Conservation (phyloP, 2,113 vertebrate species). For the Rhipidura dahli region DNA sequence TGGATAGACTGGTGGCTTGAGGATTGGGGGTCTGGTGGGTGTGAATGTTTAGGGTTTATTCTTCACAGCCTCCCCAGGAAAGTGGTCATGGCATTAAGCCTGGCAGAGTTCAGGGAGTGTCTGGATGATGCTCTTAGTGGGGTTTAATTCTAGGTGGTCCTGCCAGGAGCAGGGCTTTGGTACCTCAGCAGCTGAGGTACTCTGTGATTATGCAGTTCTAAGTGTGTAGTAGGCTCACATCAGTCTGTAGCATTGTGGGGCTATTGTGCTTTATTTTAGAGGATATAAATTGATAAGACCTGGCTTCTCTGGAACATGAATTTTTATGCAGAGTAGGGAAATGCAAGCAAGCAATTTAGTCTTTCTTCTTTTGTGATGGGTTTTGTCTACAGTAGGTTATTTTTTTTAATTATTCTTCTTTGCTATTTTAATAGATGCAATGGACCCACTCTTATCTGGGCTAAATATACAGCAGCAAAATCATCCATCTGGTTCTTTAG, state of each 20-base stretch:
- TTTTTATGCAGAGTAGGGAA: not conserved
- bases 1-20: not conserved
- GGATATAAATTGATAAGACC: not conserved
- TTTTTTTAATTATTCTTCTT: not conserved
- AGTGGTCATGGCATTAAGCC: not conserved
- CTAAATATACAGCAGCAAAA: conserved; percentile 82
- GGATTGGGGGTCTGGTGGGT: not conserved
- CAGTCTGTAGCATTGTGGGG: not conserved
- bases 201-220: not conserved
- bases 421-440: conserved; percentile 78
- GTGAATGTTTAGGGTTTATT: not conserved
- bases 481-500: conserved; percentile 85
- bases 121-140: not conserved
- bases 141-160: not conserved
- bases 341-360: not conserved
- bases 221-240: not conserved
- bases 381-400: conserved; percentile 6
- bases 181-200: not conserved
- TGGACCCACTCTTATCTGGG: conserved; percentile 91
- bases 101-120: not conserved
- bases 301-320: not conserved
- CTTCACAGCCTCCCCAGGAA: not conserved
- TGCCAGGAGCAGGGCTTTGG: not conserved
- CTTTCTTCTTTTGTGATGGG: not conserved
- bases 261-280: not conserved